Evolutionary conservation across 2,797 vertebrate genomes (phyloP).

Genomic region (Clarias pachynema): DNA sequence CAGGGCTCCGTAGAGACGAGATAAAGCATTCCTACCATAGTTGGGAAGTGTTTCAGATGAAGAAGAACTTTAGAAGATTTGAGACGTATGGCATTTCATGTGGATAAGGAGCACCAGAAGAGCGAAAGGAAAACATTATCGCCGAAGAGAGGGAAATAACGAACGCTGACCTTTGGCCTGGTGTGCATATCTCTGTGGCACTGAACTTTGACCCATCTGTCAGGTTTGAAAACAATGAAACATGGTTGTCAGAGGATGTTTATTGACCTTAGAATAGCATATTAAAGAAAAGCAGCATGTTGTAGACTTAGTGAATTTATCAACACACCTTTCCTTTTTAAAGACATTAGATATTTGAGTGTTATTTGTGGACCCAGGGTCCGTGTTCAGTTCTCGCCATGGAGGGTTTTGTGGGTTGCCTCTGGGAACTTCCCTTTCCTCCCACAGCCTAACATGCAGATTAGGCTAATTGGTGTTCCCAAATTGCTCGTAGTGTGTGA

Average conservation of each 20-base stretch:
- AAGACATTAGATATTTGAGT: not conserved
- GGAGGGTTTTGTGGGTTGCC: no score
- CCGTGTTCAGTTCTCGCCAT: no score
- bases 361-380: not conserved
- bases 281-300: not conserved
- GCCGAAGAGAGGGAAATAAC: slow-evolving; percentile 50
- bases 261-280: slow-evolving; percentile 7
- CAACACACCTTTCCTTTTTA: not conserved
- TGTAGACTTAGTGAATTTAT: not conserved
- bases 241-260: slow-evolving; percentile 44
- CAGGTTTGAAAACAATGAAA: slow-evolving; percentile 55
- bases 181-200: slow-evolving; percentile 53
- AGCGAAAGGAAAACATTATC: slow-evolving; percentile 52
- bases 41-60: slow-evolving; percentile 15
- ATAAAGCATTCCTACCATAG: slow-evolving; percentile 27
- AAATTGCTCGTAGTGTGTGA: no score
- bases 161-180: slow-evolving; percentile 59
- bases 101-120: slow-evolving; percentile 11
- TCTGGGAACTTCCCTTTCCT: no score
- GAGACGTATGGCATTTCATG: slow-evolving; percentile 39
- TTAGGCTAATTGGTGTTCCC: no score
- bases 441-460: no score
- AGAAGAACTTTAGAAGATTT: slow-evolving; percentile 20
- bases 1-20: not conserved
- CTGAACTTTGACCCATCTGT: slow-evolving; percentile 58